Conservation (phyloP, 1,140 invertebrate species). For the Drosophila orena region DNA sequence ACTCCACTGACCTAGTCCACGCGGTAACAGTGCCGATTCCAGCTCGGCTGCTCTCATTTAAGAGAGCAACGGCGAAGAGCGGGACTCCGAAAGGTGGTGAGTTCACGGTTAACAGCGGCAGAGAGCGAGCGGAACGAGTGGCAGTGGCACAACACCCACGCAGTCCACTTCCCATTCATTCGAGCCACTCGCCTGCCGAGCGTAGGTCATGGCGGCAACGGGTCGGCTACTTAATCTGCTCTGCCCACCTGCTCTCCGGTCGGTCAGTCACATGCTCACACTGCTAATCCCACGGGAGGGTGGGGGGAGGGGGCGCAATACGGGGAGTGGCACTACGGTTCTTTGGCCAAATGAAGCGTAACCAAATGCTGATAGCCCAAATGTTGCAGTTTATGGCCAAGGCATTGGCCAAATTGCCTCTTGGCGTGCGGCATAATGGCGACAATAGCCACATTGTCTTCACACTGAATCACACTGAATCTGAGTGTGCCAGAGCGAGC, state of each 20-base stretch:
- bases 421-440: conserved; percentile 68
- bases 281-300: conserved; percentile 1
- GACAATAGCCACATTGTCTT: conserved; percentile 64
- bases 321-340: not conserved
- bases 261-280: conserved; percentile 41
- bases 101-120: conserved; percentile 59
- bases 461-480: conserved; percentile 30
- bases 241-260: conserved; percentile 39
- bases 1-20: conserved; percentile 72
- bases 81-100: conserved; percentile 73
- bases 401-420: conserved; percentile 69
- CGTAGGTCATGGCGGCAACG: conserved; percentile 33
- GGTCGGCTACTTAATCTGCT: conserved; percentile 10
- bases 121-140: conserved; percentile 31
- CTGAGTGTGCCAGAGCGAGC: conserved; percentile 2
- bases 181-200: conserved; percentile 7
- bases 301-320: not conserved
- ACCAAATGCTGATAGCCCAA: conserved; percentile 77
- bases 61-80: conserved; percentile 58
- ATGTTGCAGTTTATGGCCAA: conserved; percentile 73
- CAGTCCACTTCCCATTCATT: conserved; percentile 8
- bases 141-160: not conserved
- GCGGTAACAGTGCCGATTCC: too few relatives aligned
- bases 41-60: conserved; percentile 13
- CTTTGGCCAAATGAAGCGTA: conserved; percentile 76